phyloP scores from a whole-genome alignment of 1,140 invertebrate genomes.

The Cotesia chilonis region DNA sequence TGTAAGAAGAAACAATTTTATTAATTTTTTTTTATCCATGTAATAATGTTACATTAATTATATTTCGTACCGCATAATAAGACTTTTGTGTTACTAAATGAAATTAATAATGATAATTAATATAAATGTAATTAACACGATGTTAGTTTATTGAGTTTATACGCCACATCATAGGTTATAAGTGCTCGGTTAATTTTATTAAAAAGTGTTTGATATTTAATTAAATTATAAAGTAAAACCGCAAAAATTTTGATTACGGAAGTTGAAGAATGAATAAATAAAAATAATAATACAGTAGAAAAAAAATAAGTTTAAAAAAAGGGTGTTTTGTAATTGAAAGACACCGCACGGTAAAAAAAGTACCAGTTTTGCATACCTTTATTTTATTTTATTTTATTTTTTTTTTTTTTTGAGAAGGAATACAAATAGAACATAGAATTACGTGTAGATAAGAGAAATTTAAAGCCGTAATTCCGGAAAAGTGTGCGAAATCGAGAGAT shows the following conservation, averaged over 20 bases:
- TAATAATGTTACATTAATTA: too few relatives aligned
- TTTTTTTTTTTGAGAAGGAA: background rate
- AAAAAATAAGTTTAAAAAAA: background rate
- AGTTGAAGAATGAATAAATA: constrained; percentile 5
- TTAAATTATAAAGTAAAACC: too few relatives aligned
- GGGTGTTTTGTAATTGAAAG: constrained; percentile 32
- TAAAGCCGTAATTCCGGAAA: constrained; percentile 18
- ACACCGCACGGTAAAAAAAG: constrained; percentile 2
- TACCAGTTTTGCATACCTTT: constrained; percentile 26
- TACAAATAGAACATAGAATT: background rate
- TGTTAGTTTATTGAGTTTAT: too few relatives aligned
- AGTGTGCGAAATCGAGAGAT: constrained; percentile 14
- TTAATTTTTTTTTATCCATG: too few relatives aligned
- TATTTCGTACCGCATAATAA: too few relatives aligned
- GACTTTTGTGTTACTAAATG: too few relatives aligned
- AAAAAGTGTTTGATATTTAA: too few relatives aligned
- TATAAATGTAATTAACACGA: too few relatives aligned
- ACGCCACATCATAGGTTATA: too few relatives aligned
- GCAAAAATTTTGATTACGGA: background rate
- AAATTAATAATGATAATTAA: too few relatives aligned
- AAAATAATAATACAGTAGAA: background rate
- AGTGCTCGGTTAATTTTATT: too few relatives aligned
- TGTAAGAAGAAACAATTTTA: too few relatives aligned
- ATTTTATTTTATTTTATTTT: background rate
- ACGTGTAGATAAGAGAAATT: background rate